Evolutionary conservation across 2,797 vertebrate species (phyloP).

Genomic region (Parauchenoglanis punctatus): DNA sequence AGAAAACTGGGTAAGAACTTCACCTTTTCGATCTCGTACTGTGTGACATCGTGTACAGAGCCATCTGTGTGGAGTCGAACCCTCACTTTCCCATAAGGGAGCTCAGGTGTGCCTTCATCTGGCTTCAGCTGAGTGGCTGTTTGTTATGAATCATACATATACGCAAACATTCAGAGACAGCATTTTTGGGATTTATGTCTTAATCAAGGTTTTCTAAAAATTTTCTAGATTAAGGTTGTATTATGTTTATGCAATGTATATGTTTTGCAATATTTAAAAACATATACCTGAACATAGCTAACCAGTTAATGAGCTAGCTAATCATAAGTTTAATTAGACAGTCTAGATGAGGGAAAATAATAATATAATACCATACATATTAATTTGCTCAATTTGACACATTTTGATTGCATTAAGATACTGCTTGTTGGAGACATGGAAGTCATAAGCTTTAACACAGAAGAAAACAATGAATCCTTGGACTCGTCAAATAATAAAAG

Average conservation of each 20-base stretch:
- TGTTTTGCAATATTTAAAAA: background rate
- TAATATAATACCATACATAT: background rate
- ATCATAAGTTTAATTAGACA: background rate
- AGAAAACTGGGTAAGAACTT: slow-evolving; percentile 32
- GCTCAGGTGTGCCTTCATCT: slow-evolving; percentile 88
- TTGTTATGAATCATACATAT: slow-evolving; percentile 14
- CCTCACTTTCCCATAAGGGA: slow-evolving; percentile 79
- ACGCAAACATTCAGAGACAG: background rate
- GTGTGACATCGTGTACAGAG: slow-evolving; percentile 76
- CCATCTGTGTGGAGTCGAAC: slow-evolving; percentile 79
- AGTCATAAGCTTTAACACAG: background rate
- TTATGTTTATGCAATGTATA: too few species aligned
- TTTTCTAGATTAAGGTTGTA: background rate
- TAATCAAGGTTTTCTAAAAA: background rate
- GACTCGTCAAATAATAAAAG: slow-evolving; percentile 16
- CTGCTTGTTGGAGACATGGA: background rate
- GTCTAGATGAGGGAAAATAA: background rate
- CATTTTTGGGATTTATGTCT: background rate
- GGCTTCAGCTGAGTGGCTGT: slow-evolving; percentile 91
- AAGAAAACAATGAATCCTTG: slow-evolving; percentile 9
- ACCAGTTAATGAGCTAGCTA: background rate
- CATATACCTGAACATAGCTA: background rate
- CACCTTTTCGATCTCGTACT: slow-evolving; percentile 84
- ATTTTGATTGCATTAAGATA: background rate
- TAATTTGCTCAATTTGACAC: background rate